These are phyloP conservation scores for Pachyrhynchus sulphureomaculatus DNA, from an alignment of 1,140 invertebrate genomes.

Conservation along the genomic window DNA sequence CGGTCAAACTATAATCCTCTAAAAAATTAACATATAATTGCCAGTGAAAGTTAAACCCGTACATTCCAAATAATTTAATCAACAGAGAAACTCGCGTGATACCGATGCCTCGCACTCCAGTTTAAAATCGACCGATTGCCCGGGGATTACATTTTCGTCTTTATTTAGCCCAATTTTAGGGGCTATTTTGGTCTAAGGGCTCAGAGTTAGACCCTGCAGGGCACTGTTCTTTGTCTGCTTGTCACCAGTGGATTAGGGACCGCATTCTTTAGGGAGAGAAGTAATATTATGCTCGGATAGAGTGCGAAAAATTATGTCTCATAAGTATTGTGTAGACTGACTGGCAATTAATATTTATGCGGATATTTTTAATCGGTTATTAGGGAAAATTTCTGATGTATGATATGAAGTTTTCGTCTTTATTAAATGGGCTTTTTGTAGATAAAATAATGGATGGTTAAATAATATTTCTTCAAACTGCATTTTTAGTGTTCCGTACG, in stretches of 20 bases:
- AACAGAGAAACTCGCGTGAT: constrained; percentile 18
- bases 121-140: constrained; percentile 23
- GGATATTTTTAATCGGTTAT: too few species aligned
- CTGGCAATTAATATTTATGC: too few species aligned
- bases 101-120: constrained; percentile 16
- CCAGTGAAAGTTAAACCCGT: constrained; percentile 15
- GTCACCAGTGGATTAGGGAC: constrained; percentile 43
- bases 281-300: constrained; percentile 19
- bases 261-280: constrained; percentile 27
- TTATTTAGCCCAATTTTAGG: constrained; percentile 18
- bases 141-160: not conserved
- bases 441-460: too few species aligned
- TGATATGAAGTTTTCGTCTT: too few species aligned
- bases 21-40: constrained; percentile 29
- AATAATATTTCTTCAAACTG: too few species aligned
- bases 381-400: too few species aligned
- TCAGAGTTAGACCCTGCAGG: constrained; percentile 35
- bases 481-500: too few species aligned
- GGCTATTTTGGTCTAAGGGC: constrained; percentile 20
- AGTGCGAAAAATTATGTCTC: constrained; percentile 28
- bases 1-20: not conserved
- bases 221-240: constrained; percentile 40
- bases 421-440: too few species aligned
- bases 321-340: constrained; percentile 8
- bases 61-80: constrained; percentile 29